A percentile compares a stretch with the other conserved stretches of the same genome.
Evolutionary conservation across 2,113 vertebrate genomes (phyloP).

Genomic region (Passerina amoena): DNA sequence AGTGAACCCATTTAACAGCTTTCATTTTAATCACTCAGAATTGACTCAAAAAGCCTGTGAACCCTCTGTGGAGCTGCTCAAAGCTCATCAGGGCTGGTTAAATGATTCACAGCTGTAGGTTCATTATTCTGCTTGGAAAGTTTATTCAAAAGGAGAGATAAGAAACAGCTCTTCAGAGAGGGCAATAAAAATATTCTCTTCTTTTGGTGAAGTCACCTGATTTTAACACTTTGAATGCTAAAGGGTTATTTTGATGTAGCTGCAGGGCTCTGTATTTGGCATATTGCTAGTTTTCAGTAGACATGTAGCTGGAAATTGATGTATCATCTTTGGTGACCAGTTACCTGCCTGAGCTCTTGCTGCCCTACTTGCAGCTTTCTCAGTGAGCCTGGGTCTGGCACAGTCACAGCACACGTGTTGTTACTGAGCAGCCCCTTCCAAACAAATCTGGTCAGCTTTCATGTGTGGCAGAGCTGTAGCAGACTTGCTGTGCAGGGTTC

Average conservation of each 20-base stretch:
- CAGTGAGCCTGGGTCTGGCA: fast-evolving
- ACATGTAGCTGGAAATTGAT: neutral
- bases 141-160: neutral
- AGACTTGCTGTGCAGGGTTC: fast-evolving
- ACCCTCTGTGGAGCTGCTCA: neutral
- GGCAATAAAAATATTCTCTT: neutral
- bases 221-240: neutral
- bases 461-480: neutral
- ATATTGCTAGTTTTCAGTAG: neutral
- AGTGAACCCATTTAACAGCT: neutral
- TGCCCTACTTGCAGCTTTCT: neutral
- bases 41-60: neutral
- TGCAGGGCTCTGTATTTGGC: neutral
- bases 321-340: neutral
- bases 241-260: neutral
- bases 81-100: neutral
- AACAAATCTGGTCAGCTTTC: neutral
- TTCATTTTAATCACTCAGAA: neutral
- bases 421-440: neutral
- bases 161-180: neutral
- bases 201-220: neutral
- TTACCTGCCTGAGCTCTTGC: neutral
- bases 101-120: neutral
- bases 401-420: fast-evolving
- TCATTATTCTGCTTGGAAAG: neutral